Conservation (phyloP, 2,888 invertebrate genomes). For the Diplolepis rosae region DNA sequence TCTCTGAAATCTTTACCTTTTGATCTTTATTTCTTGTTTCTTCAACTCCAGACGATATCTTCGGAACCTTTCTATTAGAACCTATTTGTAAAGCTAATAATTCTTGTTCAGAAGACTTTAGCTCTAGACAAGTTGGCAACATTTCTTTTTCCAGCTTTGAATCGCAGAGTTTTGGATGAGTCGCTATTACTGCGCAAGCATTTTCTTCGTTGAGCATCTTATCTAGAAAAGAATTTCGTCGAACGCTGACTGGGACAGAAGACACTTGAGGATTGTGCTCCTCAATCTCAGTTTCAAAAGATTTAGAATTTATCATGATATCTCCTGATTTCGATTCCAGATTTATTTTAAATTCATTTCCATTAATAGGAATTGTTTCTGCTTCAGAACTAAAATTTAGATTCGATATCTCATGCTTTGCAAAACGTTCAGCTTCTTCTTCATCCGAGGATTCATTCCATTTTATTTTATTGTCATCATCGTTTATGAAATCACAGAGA, state of each 20-base stretch:
- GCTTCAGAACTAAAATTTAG: too few relatives aligned
- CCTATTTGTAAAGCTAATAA: neutral
- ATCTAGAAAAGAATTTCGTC: slow-evolving; percentile 63
- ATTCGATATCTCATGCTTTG: slow-evolving; percentile 3
- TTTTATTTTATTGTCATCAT: slow-evolving; percentile 41
- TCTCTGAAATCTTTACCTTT: neutral
- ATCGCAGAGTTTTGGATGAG: slow-evolving; percentile 47
- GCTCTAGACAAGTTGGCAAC: slow-evolving; percentile 1
- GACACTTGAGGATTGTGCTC: neutral
- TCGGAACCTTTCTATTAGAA: neutral
- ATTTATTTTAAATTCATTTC: too few relatives aligned
- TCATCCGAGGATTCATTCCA: slow-evolving; percentile 36
- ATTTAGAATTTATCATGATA: too few relatives aligned
- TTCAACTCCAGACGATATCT: neutral
- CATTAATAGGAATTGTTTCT: too few relatives aligned
- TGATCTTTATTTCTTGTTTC: slow-evolving; percentile 17
- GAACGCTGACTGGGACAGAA: slow-evolving; percentile 47
- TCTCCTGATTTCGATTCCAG: slow-evolving; percentile 11
- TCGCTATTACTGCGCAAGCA: slow-evolving; percentile 52
- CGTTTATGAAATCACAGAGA: slow-evolving; percentile 45
- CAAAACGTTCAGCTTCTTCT: neutral
- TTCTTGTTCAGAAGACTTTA: neutral
- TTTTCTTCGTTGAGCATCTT: slow-evolving; percentile 57
- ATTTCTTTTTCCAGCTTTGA: neutral
- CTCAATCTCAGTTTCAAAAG: neutral